Conservation (phyloP, 2,113 vertebrate genomes). For the Mastomys coucha region DNA sequence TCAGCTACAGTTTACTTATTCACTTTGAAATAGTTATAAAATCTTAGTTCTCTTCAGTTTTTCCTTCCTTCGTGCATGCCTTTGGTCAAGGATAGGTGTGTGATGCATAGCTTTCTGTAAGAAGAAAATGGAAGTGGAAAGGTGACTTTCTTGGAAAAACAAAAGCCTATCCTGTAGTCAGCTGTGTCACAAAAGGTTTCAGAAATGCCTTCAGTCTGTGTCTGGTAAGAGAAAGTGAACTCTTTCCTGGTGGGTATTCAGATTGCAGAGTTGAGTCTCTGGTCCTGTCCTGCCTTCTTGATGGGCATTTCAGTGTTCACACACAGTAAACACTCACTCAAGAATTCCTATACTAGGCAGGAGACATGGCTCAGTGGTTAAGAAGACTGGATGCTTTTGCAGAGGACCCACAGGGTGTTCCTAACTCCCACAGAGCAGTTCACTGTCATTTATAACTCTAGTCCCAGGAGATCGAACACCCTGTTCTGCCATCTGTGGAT, state of each 20-base stretch:
- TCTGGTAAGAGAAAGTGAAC: background rate
- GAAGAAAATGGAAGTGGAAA: background rate
- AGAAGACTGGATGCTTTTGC: background rate
- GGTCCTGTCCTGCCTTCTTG: background rate
- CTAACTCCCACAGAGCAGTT: background rate
- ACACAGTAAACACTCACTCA: background rate
- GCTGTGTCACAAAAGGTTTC: background rate
- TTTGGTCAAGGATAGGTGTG: background rate
- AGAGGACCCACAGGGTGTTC: background rate
- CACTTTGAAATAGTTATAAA: background rate
- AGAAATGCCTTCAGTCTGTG: background rate
- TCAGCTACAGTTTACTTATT: background rate
- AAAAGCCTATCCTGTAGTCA: background rate
- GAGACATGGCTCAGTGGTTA: background rate
- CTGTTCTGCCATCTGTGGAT: background rate
- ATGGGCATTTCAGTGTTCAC: background rate
- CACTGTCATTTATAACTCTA: background rate
- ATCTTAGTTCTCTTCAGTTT: background rate
- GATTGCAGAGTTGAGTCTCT: background rate
- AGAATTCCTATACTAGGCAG: background rate
- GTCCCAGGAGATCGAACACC: background rate
- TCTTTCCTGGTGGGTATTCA: background rate
- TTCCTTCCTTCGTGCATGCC: background rate
- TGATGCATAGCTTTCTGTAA: background rate
- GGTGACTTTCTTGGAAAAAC: background rate